These are phyloP conservation scores for Pluvianellus socialis DNA, from an alignment of 2,113 vertebrate genomes.

Conservation along the genomic window DNA sequence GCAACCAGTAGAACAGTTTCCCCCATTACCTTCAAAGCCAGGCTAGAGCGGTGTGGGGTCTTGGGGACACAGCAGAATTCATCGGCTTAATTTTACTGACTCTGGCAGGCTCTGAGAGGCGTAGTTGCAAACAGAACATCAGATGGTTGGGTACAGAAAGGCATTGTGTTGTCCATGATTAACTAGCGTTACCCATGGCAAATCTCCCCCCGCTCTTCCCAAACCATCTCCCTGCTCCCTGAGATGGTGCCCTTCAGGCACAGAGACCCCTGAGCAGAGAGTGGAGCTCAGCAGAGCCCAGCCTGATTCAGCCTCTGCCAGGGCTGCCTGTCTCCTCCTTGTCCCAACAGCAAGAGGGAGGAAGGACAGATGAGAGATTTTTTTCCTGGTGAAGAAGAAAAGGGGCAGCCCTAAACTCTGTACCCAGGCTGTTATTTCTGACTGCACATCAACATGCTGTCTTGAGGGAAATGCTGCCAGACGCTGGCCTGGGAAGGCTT, in stretches of 20 bases:
- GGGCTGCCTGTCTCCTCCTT: not conserved
- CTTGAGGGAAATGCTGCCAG: slow-evolving; percentile 16
- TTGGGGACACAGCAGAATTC: not conserved
- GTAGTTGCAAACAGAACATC: not conserved
- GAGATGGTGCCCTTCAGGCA: not conserved
- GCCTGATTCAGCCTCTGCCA: not conserved
- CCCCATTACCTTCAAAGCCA: not conserved
- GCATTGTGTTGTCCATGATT: fast-evolving
- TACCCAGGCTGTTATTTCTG: not conserved
- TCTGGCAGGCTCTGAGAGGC: not conserved
- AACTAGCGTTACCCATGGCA: not conserved
- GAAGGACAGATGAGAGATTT: not conserved
- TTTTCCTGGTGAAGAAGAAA: not conserved
- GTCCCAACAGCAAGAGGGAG: not conserved
- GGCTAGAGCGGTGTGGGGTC: not conserved
- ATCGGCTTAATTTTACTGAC: not conserved
- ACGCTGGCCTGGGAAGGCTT: not conserved
- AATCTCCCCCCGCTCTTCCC: not conserved
- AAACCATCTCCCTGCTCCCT: not conserved
- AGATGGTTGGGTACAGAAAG: not conserved
- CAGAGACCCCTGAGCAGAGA: not conserved
- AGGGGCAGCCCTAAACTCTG: not conserved
- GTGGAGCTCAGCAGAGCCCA: not conserved
- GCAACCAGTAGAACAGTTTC: not conserved
- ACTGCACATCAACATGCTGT: not conserved